A percentile compares a stretch with the other conserved stretches of the same genome.
phyloP scores from a whole-genome alignment of 2,888 invertebrate genomes.

The Camponotus fellah region DNA sequence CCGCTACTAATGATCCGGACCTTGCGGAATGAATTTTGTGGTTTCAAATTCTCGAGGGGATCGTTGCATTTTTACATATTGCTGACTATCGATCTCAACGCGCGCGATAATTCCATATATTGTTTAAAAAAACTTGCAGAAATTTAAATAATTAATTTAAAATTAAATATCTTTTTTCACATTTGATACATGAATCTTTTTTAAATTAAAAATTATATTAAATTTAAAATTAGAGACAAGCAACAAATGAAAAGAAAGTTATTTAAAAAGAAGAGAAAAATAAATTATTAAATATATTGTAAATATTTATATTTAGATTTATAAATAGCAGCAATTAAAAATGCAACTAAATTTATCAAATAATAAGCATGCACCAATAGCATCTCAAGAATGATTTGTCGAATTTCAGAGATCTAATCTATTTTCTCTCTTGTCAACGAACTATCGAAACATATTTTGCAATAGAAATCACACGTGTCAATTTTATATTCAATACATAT shows the following conservation, averaged over 20 bases:
- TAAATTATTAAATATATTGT: not conserved
- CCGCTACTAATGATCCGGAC: constrained; percentile 35
- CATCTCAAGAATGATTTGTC: not conserved
- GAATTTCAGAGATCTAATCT: not conserved
- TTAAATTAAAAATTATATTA: not conserved
- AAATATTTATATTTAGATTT: not conserved
- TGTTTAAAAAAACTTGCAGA: not conserved
- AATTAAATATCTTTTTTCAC: not conserved
- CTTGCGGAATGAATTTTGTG: constrained; percentile 33
- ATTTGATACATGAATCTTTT: not conserved
- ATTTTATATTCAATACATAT: not conserved
- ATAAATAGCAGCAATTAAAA: not conserved
- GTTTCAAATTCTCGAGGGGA: not conserved
- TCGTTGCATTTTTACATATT: constrained; percentile 7
- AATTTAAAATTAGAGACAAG: not conserved
- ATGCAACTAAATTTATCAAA: not conserved
- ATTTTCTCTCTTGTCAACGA: not conserved
- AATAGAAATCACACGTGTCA: not conserved
- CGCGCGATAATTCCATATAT: not conserved
- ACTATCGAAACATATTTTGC: not conserved
- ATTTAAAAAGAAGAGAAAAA: not conserved
- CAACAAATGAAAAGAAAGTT: not conserved
- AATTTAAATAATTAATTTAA: not conserved
- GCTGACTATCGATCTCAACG: not conserved
- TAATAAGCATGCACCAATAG: not conserved